Evolutionary conservation across 2,888 invertebrate species (phyloP).

Genomic region (Adelognathus sp.): DNA sequence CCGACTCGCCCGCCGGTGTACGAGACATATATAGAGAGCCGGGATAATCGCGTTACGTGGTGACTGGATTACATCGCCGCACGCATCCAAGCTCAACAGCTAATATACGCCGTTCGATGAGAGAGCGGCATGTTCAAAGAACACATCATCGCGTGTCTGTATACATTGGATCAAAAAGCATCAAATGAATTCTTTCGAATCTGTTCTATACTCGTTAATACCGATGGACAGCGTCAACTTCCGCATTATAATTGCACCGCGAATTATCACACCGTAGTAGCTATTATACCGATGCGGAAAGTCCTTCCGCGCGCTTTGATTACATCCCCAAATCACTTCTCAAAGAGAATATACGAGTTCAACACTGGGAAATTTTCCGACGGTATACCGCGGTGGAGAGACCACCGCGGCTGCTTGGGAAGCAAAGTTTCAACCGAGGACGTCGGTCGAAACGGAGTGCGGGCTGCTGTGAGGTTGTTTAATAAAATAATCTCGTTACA

Average conservation of each 20-base stretch:
- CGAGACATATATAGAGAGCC: constrained; percentile 43
- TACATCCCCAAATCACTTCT: constrained; percentile 36
- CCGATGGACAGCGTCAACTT: not conserved
- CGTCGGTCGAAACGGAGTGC: constrained; percentile 23
- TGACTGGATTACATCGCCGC: constrained; percentile 78
- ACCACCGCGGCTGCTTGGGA: not conserved
- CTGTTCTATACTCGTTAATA: not conserved
- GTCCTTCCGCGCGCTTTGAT: not conserved
- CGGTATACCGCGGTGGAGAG: not conserved
- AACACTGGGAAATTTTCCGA: not conserved
- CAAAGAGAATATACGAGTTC: constrained; percentile 29
- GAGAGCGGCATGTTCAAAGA: constrained; percentile 13
- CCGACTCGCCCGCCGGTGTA: constrained; percentile 55
- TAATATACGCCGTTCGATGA: constrained; percentile 20
- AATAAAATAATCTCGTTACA: constrained; percentile 79
- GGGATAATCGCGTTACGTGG: constrained; percentile 77
- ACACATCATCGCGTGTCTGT: not conserved
- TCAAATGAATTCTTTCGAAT: not conserved
- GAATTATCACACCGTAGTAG: constrained; percentile 28
- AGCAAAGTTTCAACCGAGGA: constrained; percentile 5
- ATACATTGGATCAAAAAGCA: not conserved
- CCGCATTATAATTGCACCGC: constrained; percentile 31
- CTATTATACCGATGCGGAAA: not conserved
- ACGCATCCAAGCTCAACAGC: constrained; percentile 69
- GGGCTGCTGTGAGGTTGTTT: constrained; percentile 72